phyloP scores from a whole-genome alignment of 2,888 invertebrate genomes.

The Pyrgus malvae region DNA sequence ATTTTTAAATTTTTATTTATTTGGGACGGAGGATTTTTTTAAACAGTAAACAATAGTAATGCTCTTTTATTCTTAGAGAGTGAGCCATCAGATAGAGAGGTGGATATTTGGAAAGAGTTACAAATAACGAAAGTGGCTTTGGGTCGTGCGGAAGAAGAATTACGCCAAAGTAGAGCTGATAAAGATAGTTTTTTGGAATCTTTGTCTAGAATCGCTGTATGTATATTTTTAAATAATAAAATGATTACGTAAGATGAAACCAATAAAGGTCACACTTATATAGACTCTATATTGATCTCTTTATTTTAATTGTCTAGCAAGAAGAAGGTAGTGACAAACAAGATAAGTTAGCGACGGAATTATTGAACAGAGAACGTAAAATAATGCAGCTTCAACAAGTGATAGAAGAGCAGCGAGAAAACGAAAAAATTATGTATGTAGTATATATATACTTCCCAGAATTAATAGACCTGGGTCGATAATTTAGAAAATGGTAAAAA shows the following conservation, averaged over 20 bases:
- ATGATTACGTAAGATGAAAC: not conserved
- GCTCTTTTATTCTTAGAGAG: slow-evolving; percentile 44
- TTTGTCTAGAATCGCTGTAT: slow-evolving; percentile 73
- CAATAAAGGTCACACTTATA: too few relatives aligned
- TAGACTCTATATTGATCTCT: too few relatives aligned
- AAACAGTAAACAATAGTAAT: too few relatives aligned
- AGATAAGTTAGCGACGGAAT: slow-evolving; percentile 64
- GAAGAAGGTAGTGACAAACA: slow-evolving; percentile 55
- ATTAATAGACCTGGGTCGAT: too few relatives aligned
- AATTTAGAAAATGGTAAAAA: not conserved
- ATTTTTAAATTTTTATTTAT: too few relatives aligned
- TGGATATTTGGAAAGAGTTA: slow-evolving; percentile 75
- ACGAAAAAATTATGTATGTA: slow-evolving; percentile 61
- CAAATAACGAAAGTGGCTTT: slow-evolving; percentile 59
- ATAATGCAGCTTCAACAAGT: slow-evolving; percentile 56
- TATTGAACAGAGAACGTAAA: slow-evolving; percentile 63
- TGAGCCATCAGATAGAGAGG: slow-evolving; percentile 71
- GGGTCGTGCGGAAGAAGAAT: slow-evolving; percentile 60
- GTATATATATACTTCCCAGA: not conserved
- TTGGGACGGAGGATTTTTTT: too few relatives aligned
- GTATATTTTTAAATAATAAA: too few relatives aligned
- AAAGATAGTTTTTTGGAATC: slow-evolving; percentile 75
- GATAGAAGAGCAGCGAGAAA: slow-evolving; percentile 59
- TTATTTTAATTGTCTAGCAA: too few relatives aligned
- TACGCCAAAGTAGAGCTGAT: slow-evolving; percentile 65